Conservation (phyloP, 2,888 invertebrate genomes). For the Gymnocheta viridis region DNA sequence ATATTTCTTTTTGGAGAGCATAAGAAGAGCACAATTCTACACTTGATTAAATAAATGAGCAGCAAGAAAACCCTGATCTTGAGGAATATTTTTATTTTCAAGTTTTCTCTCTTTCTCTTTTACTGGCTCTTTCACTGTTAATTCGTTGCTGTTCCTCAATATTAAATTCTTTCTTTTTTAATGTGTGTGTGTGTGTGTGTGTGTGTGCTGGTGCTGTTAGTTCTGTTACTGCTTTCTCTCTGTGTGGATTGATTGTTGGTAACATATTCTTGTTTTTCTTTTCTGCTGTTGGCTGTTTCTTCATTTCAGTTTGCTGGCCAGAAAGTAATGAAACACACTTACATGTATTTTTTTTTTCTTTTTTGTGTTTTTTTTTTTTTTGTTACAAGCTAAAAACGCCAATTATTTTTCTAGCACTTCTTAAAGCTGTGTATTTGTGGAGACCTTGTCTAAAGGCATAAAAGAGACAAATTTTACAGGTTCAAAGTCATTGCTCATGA, state of each 20-base stretch:
- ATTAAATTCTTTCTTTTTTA: not conserved
- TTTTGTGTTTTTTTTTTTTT: not conserved
- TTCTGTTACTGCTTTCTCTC: constrained; percentile 51
- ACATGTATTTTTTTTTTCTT: no score
- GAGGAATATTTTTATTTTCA: not conserved
- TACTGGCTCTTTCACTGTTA: constrained; percentile 28
- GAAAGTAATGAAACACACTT: not conserved
- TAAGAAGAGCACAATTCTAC: constrained; percentile 54
- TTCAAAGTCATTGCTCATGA: constrained; percentile 83
- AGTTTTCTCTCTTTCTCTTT: constrained; percentile 4
- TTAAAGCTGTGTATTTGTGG: constrained; percentile 71
- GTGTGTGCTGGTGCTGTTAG: not conserved
- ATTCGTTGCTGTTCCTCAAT: not conserved
- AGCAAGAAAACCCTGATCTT: constrained; percentile 52
- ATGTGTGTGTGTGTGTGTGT: not conserved
- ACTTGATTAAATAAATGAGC: not conserved
- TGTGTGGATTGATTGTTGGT: no score
- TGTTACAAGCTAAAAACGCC: constrained; percentile 30
- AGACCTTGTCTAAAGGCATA: constrained; percentile 81
- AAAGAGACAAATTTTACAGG: constrained; percentile 81
- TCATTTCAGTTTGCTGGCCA: constrained; percentile 18
- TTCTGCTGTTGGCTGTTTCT: constrained; percentile 4
- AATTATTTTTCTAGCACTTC: constrained; percentile 68
- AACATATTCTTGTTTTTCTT: constrained; percentile 18
- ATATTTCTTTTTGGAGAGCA: not conserved